Base-by-base conservation (phyloP, 2,888 invertebrate species). In the Trissolcus brochymenae region DNA sequence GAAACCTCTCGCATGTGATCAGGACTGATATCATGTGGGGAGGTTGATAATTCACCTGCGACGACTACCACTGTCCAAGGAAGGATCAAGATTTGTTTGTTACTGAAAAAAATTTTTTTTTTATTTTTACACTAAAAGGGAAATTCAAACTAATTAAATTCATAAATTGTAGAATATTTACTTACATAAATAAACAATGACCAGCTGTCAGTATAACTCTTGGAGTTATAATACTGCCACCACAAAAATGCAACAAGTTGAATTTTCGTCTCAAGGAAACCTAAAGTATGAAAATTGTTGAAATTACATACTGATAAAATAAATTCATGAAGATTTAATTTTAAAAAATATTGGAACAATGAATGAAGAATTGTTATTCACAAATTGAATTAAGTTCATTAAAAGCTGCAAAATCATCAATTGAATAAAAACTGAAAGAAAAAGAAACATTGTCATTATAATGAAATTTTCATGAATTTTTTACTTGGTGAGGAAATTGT, bases 121-220 rank as follows among this genome's bases (percentile, higher is more conserved):
- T 60, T 1, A 9, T 60, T 50, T 6, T n/a, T 6, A n/a, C n/a
- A n/a, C n/a, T n/a, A n/a, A n/a, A n/a, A n/a, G n/a, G n/a, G n/a
- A n/a, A n/a, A n/a, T n/a, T n/a, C n/a, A 40, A 29, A 51, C 19
- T 51, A 19, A 51, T 51, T 17, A 11, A 6, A 25, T 54, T 1
- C n/a, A 19, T 16, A 9, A 11, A 19, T 19, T 51, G 51, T 16
- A 19, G 4, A 19, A 21, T 21, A 4, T 21, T 19, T 49, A 72
- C 73, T 66, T 66, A 73, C 73, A 73, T 17, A 21, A 66, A 73
- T 17, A 73, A 21, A n/a, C 73, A 73, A 19, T 73, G 73, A 41
- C 21, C 73, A 1, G 73, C 73, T 4, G 73, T 66, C 29, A 73
- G 17, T n/a, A 72, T 14, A 11, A 64, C 35, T 4, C 0, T 25